Evolutionary conservation across 1,140 invertebrate genomes (phyloP), one percentile per base, ranked within the genome.

Genomic region (Pseudomyrmex sp.): DNA sequence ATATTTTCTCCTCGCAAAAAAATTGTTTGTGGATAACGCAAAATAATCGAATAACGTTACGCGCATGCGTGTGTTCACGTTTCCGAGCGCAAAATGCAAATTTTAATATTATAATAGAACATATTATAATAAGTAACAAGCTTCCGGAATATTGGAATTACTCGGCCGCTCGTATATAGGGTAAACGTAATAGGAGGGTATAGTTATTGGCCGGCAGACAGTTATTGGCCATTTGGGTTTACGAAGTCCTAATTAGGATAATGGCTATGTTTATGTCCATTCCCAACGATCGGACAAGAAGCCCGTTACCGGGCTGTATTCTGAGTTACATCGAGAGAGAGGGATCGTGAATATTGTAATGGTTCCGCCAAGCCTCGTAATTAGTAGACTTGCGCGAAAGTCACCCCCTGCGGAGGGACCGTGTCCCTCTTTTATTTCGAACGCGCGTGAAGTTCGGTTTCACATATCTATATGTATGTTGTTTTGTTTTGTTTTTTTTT

Each of bases 301-400:
- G 48, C 48, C 35, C 74, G 48, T 63, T 62, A 26, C 35, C 52
- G 8, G 26, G 68, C 56, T 70, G 10, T n/a, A 48, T 35, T 59
- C 44, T 80, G 44, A 73, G 50, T 69, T 77, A 58, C 83, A 83
- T 80, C 79, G 77, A 61, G 50, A 61, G 50, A 61, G 54, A 18
- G 54, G 73, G 46, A 46, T 65, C 76, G 35, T 35, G 35, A 73
- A 89, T 90, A 84, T 69, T 26, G 75, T 82, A 87, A 86, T 63
- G 83, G 77, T 86, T 90, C 84, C 82, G 83, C 87, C 87, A 89
- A 88, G 76, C 83, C 89, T 85, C 87, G 73, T 91, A 91, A 91
- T 91, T 91, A 90, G 85, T 82, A 76, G 83, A 69, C 80, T 84
- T 69, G 76, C 52, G 18, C 48, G 63, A 70, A 85, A 80, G 61